These are phyloP conservation scores for Eudasyphora cyanicolor DNA, from an alignment of 2,888 invertebrate genomes.

Conservation along the genomic window DNA sequence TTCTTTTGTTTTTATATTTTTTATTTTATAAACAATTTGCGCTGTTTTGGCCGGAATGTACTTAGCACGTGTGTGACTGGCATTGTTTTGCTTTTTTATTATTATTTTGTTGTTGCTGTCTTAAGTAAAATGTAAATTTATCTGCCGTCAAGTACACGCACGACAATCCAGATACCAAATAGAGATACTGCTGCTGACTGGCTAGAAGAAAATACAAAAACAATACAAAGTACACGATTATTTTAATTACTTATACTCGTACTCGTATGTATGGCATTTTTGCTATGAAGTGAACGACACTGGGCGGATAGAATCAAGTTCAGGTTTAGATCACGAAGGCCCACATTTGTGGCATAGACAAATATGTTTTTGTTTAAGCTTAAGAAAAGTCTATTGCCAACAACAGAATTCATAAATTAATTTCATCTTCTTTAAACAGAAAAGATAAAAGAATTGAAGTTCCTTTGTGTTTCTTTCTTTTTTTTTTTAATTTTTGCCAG, in stretches of 20 bases:
- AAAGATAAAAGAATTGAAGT: background rate
- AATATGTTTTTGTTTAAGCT: background rate
- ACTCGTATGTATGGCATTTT: too few species aligned
- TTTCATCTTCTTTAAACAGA: background rate
- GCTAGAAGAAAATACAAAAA: background rate
- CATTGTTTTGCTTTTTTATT: background rate
- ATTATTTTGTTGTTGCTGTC: constrained; percentile 1
- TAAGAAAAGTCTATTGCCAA: too few species aligned
- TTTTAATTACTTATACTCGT: too few species aligned
- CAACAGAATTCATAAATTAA: background rate
- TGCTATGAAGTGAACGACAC: background rate
- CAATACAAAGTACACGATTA: background rate
- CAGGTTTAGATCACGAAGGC: background rate
- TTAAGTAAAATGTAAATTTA: background rate
- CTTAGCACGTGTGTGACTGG: constrained; percentile 12
- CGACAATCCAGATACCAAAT: constrained; percentile 9
- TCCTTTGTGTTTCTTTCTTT: too few species aligned
- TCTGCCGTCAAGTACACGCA: constrained; percentile 30
- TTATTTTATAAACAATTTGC: constrained; percentile 17
- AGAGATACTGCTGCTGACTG: background rate
- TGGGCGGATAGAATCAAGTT: background rate
- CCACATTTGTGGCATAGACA: background rate
- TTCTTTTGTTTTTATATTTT: too few species aligned
- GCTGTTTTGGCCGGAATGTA: constrained; percentile 13
- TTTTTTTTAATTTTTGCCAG: too few species aligned